Conservation (phyloP, 2,888 invertebrate species). For the Eudemis profundana region DNA sequence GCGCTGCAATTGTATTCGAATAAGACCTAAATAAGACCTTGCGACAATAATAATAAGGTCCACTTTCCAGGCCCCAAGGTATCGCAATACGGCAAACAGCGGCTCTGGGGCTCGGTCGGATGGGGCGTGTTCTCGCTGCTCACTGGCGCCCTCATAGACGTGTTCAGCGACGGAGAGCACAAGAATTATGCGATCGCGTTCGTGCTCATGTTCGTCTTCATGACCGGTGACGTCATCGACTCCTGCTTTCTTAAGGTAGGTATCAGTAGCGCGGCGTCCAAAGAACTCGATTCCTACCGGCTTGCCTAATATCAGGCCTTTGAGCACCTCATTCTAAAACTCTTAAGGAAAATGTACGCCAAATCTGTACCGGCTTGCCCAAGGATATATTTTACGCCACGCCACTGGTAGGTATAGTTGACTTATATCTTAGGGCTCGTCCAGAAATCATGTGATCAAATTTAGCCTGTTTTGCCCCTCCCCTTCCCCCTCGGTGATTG, state of each 20-base stretch:
- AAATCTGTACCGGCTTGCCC: no score
- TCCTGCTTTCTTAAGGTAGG: slow-evolving; percentile 87
- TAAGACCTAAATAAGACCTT: not conserved
- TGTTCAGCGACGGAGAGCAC: slow-evolving; percentile 87
- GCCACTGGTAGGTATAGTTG: no score
- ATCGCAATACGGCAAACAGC: slow-evolving; percentile 93
- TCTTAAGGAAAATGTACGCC: no score
- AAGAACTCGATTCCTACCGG: no score
- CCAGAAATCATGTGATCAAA: no score
- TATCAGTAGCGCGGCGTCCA: not conserved
- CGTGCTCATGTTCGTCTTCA: slow-evolving; percentile 88
- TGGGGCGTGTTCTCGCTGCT: slow-evolving; percentile 92
- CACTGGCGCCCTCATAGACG: slow-evolving; percentile 91
- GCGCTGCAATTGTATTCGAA: no score
- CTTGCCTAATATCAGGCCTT: no score
- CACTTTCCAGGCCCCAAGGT: slow-evolving; percentile 86
- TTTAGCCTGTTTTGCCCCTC: no score
- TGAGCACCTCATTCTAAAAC: no score
- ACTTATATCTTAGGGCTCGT: no score
- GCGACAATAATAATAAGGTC: not conserved
- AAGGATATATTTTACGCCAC: no score
- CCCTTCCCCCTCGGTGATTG: no score
- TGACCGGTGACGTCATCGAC: slow-evolving; percentile 88
- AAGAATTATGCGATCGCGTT: slow-evolving; percentile 94
- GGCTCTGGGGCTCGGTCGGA: slow-evolving; percentile 95